phyloP scores from a whole-genome alignment of 2,797 vertebrate species.

The Coendou prehensilis region DNA sequence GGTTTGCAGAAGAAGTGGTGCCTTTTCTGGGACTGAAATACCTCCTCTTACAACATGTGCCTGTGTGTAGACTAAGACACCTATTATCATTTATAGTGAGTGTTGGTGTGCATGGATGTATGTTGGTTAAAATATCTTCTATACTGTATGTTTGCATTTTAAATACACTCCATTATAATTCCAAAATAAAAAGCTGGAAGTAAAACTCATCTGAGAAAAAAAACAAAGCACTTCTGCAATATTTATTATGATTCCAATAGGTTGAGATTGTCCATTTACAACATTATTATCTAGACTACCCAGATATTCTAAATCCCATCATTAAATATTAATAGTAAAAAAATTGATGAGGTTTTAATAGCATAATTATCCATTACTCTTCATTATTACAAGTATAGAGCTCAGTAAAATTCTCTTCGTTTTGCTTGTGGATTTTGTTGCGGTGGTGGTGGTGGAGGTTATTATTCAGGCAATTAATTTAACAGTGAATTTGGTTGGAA shows the following conservation, averaged over 20 bases:
- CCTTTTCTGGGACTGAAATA: background rate
- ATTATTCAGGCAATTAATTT: conserved; percentile 19
- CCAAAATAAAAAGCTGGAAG: background rate
- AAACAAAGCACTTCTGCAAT: background rate
- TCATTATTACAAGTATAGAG: background rate
- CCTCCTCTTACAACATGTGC: background rate
- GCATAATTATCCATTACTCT: background rate
- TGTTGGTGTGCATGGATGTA: background rate
- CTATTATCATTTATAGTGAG: background rate
- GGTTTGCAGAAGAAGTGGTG: background rate
- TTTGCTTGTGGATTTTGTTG: background rate
- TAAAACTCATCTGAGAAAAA: background rate
- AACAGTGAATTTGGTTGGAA: background rate
- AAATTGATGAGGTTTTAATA: background rate
- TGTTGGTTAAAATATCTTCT: background rate
- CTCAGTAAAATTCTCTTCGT: background rate
- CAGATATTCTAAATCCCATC: background rate
- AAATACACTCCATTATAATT: background rate
- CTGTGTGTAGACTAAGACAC: background rate
- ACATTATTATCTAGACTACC: background rate
- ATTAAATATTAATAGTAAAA: background rate
- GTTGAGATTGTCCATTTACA: background rate
- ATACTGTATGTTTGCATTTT: background rate
- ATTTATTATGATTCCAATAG: background rate
- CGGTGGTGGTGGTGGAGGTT: background rate